Base-by-base conservation (phyloP, 2,888 invertebrate species). In the Oithona nana region DNA sequence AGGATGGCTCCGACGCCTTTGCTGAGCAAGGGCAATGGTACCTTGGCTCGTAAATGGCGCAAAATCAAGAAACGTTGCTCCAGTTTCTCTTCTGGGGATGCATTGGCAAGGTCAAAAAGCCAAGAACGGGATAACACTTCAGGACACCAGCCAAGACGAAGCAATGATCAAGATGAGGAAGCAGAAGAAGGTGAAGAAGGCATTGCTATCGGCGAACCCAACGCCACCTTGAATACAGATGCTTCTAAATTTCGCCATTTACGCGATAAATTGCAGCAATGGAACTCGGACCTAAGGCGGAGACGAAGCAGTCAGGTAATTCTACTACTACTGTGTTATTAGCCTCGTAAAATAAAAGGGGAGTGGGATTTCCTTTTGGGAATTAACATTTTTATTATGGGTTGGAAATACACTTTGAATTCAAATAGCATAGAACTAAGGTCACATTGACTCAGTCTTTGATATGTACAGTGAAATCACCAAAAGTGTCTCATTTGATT, bases 21-120 rank as follows among this genome's bases (percentile, higher is more conserved):
- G 31, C 16, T 52, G 26, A 31, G 30, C 20, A 57, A 57, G 26
- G 57, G 57, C n/a, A 57, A 29, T 50, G 64, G 66, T 49, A 67
- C 54, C 28, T 77, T 84, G 66, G 82, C 83, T 57, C 83, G 84
- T 72, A 78, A 83, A 75, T 84, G 84, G 84, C 77, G 83, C 67
- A 80, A 83, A 69, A 75, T 84, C 65, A 79, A 83, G 30, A 78
- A 83, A 64, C 78, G 83, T 67, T 84, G 83, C 71, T 80, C 81
- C 24, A 72, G 74, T 56, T 75, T 73, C 68, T 62, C 64, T 4
- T 57, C 57, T n/a, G 57, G 30, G 30, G 57, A 57, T 57, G 29
- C 31, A n/a, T 22, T 57, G n/a, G n/a, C 57, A 6, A 30, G 22
- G 3, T 57, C 57, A n/a, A 39, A 22, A 22, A 29, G 30, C 30